Percentiles rank a stretch among this genome's conserved stretches.
These are phyloP conservation scores for Drosophila borealis DNA, from an alignment of 2,888 invertebrate genomes.

Conservation along the genomic window DNA sequence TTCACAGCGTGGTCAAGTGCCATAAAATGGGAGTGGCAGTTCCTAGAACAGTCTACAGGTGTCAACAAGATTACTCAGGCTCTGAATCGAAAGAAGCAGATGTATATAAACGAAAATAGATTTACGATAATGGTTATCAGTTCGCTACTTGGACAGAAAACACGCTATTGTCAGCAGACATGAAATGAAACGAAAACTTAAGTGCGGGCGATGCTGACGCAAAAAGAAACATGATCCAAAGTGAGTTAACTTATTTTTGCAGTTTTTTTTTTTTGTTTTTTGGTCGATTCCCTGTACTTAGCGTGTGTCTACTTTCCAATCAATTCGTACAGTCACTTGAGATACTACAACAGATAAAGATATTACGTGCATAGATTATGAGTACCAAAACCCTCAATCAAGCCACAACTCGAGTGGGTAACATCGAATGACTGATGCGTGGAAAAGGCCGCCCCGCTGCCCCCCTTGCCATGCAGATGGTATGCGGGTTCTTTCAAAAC, in stretches of 20 bases:
- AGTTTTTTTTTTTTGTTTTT: no score
- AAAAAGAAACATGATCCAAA: slow-evolving; percentile 37
- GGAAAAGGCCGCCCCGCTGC: background rate
- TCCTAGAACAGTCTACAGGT: slow-evolving; percentile 16
- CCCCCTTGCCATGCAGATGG: background rate
- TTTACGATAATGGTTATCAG: slow-evolving; percentile 45
- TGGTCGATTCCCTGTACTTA: slow-evolving; percentile 6
- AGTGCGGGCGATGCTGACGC: slow-evolving; percentile 55
- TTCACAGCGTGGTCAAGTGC: background rate
- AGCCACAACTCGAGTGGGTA: slow-evolving; percentile 22
- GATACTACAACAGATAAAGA: slow-evolving; percentile 47
- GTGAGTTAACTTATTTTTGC: slow-evolving; percentile 15
- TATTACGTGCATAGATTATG: slow-evolving; percentile 27
- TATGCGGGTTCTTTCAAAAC: background rate
- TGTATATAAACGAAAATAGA: slow-evolving; percentile 29
- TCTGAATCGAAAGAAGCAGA: slow-evolving; percentile 10
- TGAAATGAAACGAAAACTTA: slow-evolving; percentile 20
- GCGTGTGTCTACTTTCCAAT: slow-evolving; percentile 30
- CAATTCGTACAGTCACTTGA: slow-evolving; percentile 38
- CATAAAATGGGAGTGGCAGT: slow-evolving; percentile 16
- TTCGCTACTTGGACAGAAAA: slow-evolving; percentile 16
- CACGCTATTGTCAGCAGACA: slow-evolving; percentile 13
- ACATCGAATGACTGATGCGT: slow-evolving; percentile 1
- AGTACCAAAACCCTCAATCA: slow-evolving; percentile 27
- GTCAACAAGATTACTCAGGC: slow-evolving; percentile 29